Evolutionary conservation across 2,113 vertebrate species (phyloP), one percentile per base, ranked within the genome.

Genomic region (Pollachius pollachius): DNA sequence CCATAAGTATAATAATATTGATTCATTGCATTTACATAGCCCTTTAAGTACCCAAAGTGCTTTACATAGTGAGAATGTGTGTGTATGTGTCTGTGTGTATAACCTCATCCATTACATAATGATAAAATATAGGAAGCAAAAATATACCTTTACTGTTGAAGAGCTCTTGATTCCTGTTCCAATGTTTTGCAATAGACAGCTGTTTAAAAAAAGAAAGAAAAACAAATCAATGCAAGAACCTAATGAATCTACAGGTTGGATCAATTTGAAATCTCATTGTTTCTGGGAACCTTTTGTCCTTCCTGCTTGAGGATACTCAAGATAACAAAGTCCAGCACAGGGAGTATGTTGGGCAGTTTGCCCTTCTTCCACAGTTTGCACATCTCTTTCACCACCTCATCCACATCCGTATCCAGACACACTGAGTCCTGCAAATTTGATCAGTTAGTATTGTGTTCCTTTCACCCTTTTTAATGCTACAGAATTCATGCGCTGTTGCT

Each of bases 291-390:
- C 77, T 81, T 19, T 12, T 30, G 19, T 15, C 16, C 15, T 8
- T 67, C 19, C 69, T 66, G 25, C 7, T 65, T 67, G 7, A 69
- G 17, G 5, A 76, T 11, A 11, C 5, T 67, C 69, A 69, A 72
- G 34, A 77, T 61, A 18, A 70, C 67, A 64, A 70, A 73, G 19
- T 75, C 67, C 75, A 79, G 66, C 21, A 71, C 72, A 12, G 81
- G 64, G 52, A 80, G 72, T 11, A 77, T 70, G 62, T 61, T 77
- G 74, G 37, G 37, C 64, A 78, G 56, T 60, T 73, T 52, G n/a
- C 67, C 68, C 30, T 34, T 70, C 62, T 67, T 80, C 62, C 70
- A 69, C 18, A 52, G 54, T 62, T 52, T 64, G 23, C 30, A 0
- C 2, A 75, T 59, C 56, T 70, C 63, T 48, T 66, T 7, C 17